Evolutionary conservation across 2,888 invertebrate genomes (phyloP), one percentile per base, ranked within the genome.

Genomic region (Bembecia ichneumoniformis): DNA sequence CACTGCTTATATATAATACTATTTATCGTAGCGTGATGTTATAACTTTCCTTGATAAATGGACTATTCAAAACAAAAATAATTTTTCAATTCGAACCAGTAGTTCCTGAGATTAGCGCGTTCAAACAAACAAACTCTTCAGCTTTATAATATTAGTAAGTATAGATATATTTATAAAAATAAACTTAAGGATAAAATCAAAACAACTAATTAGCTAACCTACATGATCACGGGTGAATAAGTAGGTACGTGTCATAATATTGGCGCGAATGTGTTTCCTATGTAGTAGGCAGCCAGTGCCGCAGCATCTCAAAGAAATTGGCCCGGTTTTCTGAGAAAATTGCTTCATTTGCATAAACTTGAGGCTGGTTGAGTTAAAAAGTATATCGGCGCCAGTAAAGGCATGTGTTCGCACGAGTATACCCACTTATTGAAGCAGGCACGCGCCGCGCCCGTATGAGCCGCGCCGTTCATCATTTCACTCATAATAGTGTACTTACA

Each of bases 281-380:
- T 44, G 16, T 15, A 44, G 44, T 15, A n/a, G n/a, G n/a, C 17
- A 44, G 40, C 14, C 40, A 40, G n/a, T 60, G 66, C 64, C 70
- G 68, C 69, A 68, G 72, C 63, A 63, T 72, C 72, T 66, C 55
- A 60, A 67, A 71, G 74, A 75, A 75, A 75, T 64, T 71, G 75
- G 67, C 77, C 77, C 62, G 63, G 64, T 72, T 79, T 74, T 70
- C 71, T 60, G 54, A 69, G 72, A 71, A 77, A 72, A 80, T 75
- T 70, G 62, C 68, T 66, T 71, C 62, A 71, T 74, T 78, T 77
- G 62, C 76, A 73, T 76, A 58, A 63, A 62, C 62, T 62, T 52
- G 47, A 47, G 45, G 43, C 34, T 57, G 58, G 57, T 16, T 57
- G 58, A 57, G 47, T 54, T 51, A 60, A 63, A 63, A 68, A 65